Base-by-base conservation (phyloP, 2,888 invertebrate species). In the Bombylius major region DNA sequence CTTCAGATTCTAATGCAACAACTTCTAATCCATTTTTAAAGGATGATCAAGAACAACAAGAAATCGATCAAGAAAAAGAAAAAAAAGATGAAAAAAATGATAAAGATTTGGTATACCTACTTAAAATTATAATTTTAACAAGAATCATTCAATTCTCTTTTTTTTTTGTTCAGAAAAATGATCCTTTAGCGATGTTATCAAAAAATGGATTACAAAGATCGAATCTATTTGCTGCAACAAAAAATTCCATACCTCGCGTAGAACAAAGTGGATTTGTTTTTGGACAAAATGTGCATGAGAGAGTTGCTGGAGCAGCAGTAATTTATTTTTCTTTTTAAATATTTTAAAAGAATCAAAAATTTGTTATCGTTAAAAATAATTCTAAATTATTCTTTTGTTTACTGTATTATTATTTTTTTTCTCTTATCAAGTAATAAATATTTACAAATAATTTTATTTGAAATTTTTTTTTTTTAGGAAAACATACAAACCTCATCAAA, bases 271-370 rank as follows among this genome's bases (percentile, higher is more conserved):
- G 84, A 44, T 94, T 93, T 77, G 87, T 94, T 13, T 95, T 95
- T 72, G 94, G 94, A 2, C 90, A 93, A 71, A 94, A 94, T 74
- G 79, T 94, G 51, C 87, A 89, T 66, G 92, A 89, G 63, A 79
- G 93, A 63, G 92, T 91, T 11, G 77, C 86, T 39, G 83, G 82
- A 45, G 80, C 82, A 61, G 77, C 67, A 65, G 54, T 48, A 32
- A 31, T 23, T 13, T 33, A 42, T 51, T n/a, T 32, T 50, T 36
- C n/a, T 46, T 11, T 53, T 14, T 36, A 8, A n/a, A 33, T 11
- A 52, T 39, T 44, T 39, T 36, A 45, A 14, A 3, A 23, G 23
- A 23, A 23, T 23, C 23, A 23, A 23, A 23, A 23, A 23, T 23
- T 23, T 23, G 23, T 23, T 23, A 23, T 23, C 23, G 23, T 23